These are phyloP conservation scores for Drosophila murphyi DNA, from an alignment of 1,140 invertebrate species.

Conservation along the genomic window DNA sequence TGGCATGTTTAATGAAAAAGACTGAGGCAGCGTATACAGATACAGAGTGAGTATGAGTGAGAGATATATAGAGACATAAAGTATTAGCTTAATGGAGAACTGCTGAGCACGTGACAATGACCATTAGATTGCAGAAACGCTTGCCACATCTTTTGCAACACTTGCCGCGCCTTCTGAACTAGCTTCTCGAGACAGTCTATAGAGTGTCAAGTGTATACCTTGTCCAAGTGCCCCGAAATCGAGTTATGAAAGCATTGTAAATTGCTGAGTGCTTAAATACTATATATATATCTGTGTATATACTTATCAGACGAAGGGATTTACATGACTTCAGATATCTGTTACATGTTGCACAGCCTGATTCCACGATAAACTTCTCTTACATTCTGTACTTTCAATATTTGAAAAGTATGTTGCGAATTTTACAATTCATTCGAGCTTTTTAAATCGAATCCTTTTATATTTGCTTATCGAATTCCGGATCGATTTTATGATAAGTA, in stretches of 20 bases:
- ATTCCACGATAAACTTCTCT: too few relatives aligned
- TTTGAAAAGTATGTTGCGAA: too few relatives aligned
- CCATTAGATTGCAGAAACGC: conserved; percentile 20
- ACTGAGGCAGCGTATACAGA: neutral
- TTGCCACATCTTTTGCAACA: conserved; percentile 33
- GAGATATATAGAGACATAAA: neutral
- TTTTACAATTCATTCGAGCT: too few relatives aligned
- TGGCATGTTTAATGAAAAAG: neutral
- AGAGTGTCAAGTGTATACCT: conserved; percentile 3
- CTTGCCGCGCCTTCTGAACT: neutral
- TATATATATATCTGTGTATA: neutral
- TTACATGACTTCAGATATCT: neutral
- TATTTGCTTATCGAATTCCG: too few relatives aligned
- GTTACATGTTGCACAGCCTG: too few relatives aligned
- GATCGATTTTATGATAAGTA: too few relatives aligned
- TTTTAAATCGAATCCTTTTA: too few relatives aligned
- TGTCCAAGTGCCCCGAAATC: conserved; percentile 3
- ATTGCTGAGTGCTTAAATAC: conserved; percentile 1
- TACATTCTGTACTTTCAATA: too few relatives aligned
- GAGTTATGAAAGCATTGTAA: conserved; percentile 1
- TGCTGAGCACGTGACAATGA: conserved; percentile 30
- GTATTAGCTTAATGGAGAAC: neutral
- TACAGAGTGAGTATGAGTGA: neutral
- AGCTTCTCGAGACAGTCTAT: conserved; percentile 13
- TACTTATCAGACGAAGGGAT: neutral